These are phyloP conservation scores for Xylota sylvarum DNA, from an alignment of 2,888 invertebrate genomes.

Conservation along the genomic window DNA sequence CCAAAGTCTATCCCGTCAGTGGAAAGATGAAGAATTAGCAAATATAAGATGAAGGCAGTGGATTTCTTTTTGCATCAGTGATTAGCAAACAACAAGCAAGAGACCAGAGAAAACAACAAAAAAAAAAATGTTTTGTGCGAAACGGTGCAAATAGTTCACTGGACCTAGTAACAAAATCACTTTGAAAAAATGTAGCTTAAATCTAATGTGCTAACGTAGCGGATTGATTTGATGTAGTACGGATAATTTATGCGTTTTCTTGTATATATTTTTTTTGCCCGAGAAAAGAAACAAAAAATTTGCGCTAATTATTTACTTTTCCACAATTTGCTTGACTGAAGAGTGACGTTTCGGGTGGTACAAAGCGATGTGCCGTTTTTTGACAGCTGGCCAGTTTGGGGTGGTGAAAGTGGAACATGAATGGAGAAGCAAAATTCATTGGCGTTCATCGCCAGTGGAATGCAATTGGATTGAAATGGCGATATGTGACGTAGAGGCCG, in stretches of 20 bases:
- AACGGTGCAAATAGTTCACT: conserved; percentile 50
- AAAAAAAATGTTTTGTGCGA: conserved; percentile 49
- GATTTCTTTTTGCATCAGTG: conserved; percentile 46
- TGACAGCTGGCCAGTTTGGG: conserved; percentile 7
- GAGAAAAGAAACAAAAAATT: conserved; percentile 53
- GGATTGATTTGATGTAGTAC: conserved; percentile 4
- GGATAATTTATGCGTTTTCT: conserved; percentile 36
- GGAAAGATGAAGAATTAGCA: conserved; percentile 21
- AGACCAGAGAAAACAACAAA: neutral
- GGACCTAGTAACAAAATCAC: conserved; percentile 14
- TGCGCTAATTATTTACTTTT: conserved; percentile 76
- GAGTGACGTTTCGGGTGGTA: conserved; percentile 62
- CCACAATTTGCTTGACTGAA: conserved; percentile 73
- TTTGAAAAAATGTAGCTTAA: conserved; percentile 43
- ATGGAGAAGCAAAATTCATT: neutral
- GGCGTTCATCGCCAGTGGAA: conserved; percentile 3
- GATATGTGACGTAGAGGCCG: neutral
- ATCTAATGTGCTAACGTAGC: conserved; percentile 18
- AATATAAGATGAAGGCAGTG: conserved; percentile 14
- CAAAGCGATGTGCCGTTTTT: conserved; percentile 47
- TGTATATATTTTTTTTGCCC: conserved; percentile 24
- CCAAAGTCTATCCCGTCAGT: conserved; percentile 2
- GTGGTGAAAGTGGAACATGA: conserved; percentile 37
- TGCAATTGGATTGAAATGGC: conserved; percentile 11
- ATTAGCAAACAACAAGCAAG: conserved; percentile 36